A percentile compares a stretch with the other conserved stretches of the same genome.
Conservation (phyloP, 2,113 vertebrate species). For the Pycnonotus jocosus region DNA sequence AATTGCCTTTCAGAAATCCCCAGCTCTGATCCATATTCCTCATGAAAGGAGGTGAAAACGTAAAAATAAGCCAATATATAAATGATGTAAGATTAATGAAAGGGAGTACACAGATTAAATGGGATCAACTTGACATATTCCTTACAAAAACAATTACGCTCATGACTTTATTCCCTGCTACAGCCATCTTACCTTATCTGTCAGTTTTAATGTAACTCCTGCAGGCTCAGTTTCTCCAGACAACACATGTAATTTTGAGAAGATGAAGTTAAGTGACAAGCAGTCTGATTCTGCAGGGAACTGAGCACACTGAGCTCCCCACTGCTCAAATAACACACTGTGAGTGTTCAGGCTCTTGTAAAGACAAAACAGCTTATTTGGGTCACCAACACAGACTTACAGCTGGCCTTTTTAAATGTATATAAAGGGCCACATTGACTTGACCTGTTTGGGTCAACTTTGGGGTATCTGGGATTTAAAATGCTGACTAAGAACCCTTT, state of each 20-base stretch:
- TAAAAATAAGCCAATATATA: background rate
- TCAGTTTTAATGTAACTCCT: conserved; percentile 20
- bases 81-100: background rate
- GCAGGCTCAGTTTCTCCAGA: background rate
- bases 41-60: background rate
- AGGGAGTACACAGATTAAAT: background rate
- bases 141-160: conserved; percentile 1
- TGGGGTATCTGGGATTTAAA: background rate
- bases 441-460: background rate
- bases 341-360: background rate
- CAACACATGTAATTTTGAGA: background rate
- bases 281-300: background rate
- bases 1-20: conserved; percentile 3
- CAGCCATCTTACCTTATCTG: background rate
- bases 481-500: background rate
- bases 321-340: background rate
- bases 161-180: background rate
- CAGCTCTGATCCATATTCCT: background rate
- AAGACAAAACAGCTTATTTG: background rate
- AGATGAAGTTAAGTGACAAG: background rate
- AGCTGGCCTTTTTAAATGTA: background rate
- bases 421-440: background rate
- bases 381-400: background rate
- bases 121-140: background rate
- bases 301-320: background rate